Percentiles rank a stretch among this genome's conserved stretches.
These are phyloP conservation scores for Lydus trimaculatus DNA, from an alignment of 2,888 invertebrate species.

Conservation along the genomic window DNA sequence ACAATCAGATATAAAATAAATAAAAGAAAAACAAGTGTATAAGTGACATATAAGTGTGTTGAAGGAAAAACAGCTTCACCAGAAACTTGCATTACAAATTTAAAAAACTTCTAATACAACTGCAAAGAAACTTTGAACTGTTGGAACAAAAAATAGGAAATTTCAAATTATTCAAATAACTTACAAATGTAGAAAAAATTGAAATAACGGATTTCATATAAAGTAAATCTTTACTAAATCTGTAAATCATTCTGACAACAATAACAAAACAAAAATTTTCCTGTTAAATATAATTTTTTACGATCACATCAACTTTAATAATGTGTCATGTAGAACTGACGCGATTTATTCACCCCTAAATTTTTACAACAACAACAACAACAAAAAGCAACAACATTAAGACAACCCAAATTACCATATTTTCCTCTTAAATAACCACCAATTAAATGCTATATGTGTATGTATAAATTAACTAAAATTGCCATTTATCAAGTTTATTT, in stretches of 20 bases:
- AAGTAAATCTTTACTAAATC: neutral
- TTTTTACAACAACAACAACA: neutral
- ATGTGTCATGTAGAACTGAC: slow-evolving; percentile 13
- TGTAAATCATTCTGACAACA: neutral
- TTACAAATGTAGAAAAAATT: neutral
- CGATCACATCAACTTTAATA: slow-evolving; percentile 16
- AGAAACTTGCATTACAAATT: neutral
- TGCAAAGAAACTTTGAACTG: neutral
- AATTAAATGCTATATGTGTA: neutral
- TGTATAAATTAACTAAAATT: neutral
- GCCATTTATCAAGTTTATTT: neutral
- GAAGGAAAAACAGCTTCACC: neutral
- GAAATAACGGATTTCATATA: neutral
- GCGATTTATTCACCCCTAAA: slow-evolving; percentile 16
- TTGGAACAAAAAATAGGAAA: neutral
- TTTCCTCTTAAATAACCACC: neutral
- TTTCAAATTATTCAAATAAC: neutral
- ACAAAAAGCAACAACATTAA: neutral
- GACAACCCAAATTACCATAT: neutral
- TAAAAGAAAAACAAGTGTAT: neutral
- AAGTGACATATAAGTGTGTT: neutral
- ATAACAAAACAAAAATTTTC: slow-evolving; percentile 5
- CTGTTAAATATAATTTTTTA: slow-evolving; percentile 14
- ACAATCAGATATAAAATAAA: neutral
- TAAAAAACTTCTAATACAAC: neutral